A percentile compares a stretch with the other conserved stretches of the same genome.
These are phyloP conservation scores for Cephonodes hylas DNA, from an alignment of 2,888 invertebrate species.

Conservation along the genomic window DNA sequence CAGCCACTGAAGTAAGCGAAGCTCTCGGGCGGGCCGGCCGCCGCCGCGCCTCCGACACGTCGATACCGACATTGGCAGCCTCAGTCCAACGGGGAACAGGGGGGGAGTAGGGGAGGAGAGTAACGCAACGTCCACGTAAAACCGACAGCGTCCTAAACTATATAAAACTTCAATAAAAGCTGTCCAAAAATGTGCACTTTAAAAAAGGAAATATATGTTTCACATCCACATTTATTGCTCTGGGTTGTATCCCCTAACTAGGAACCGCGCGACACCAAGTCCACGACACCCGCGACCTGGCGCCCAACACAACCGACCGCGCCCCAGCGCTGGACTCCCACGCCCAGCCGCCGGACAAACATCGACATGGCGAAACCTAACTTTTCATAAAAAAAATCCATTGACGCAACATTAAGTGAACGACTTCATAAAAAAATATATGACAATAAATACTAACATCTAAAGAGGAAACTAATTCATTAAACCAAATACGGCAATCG, in stretches of 20 bases:
- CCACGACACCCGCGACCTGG: neutral
- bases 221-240: constrained; percentile 79
- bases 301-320: neutral
- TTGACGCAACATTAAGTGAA: constrained; percentile 4
- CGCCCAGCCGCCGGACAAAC: neutral
- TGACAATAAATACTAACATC: constrained; percentile 65
- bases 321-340: neutral
- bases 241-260: constrained; percentile 47
- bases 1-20: constrained; percentile 2
- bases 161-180: constrained; percentile 43
- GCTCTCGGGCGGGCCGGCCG: constrained; percentile 17
- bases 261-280: constrained; percentile 53
- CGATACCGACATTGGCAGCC: neutral
- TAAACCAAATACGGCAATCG: constrained; percentile 37
- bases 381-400: neutral
- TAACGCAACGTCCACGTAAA: neutral
- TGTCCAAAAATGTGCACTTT: constrained; percentile 49
- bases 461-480: constrained; percentile 55
- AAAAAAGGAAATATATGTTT: constrained; percentile 48
- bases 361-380: neutral
- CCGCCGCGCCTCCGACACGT: constrained; percentile 25
- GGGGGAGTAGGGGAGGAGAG: neutral
- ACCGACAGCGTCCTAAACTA: constrained; percentile 37
- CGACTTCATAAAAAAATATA: constrained; percentile 24
- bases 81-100: neutral